phyloP scores from a whole-genome alignment of 2,888 invertebrate genomes.

The Lasioglossum villosulum region DNA sequence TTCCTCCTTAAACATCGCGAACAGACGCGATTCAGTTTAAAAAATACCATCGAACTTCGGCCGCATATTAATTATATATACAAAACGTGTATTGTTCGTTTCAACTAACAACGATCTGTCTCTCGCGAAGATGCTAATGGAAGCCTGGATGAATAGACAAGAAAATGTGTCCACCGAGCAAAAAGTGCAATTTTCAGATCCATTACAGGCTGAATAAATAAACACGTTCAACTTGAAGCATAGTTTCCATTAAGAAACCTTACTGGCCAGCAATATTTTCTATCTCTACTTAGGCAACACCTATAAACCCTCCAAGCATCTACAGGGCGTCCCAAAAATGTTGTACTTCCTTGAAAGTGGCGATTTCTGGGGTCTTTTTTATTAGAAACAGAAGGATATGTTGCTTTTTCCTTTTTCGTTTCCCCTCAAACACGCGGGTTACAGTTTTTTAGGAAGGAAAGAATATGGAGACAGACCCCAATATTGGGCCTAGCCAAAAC shows the following conservation, averaged over 20 bases:
- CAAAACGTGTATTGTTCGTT: background rate
- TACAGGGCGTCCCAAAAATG: no score
- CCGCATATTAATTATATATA: background rate
- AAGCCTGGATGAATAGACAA: background rate
- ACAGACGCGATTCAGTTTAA: background rate
- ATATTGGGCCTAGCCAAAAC: no score
- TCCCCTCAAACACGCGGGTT: no score
- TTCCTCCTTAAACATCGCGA: background rate
- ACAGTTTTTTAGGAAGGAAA: no score
- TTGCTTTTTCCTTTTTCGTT: no score
- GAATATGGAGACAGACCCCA: no score
- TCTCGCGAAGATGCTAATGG: background rate
- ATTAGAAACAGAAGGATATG: no score
- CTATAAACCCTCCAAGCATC: conserved; percentile 6
- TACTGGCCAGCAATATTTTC: background rate
- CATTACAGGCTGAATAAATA: background rate
- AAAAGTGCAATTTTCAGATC: background rate
- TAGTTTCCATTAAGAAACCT: conserved; percentile 10
- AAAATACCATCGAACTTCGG: background rate
- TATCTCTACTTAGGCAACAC: background rate
- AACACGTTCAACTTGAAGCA: background rate
- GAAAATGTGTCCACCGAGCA: no score
- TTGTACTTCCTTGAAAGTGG: no score
- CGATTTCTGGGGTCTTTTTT: no score
- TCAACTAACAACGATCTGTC: background rate